phyloP scores from a whole-genome alignment of 2,113 vertebrate species.

The Riparia riparia region DNA sequence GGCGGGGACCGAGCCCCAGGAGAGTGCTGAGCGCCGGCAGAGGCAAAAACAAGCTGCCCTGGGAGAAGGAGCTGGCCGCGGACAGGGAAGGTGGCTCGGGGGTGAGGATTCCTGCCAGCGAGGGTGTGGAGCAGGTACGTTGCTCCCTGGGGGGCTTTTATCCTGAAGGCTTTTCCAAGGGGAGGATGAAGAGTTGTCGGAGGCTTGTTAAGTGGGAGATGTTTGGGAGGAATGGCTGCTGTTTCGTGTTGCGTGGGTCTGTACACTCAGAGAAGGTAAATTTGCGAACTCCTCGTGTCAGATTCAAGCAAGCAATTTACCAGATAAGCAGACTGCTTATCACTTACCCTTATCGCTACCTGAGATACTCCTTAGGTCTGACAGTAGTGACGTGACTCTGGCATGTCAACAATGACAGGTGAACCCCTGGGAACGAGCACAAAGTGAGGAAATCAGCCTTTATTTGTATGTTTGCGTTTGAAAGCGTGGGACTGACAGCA shows the following conservation, averaged over 20 bases:
- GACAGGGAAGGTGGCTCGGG: conserved; percentile 56
- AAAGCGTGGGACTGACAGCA: accelerated
- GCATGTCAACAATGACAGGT: accelerated
- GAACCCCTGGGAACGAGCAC: background rate
- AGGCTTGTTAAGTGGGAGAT: accelerated
- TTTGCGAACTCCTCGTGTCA: background rate
- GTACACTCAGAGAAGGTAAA: accelerated
- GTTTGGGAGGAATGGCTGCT: accelerated
- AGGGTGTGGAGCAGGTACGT: conserved; percentile 83
- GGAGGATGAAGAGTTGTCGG: accelerated
- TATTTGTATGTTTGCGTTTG: accelerated
- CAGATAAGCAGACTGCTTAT: accelerated
- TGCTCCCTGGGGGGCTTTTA: accelerated
- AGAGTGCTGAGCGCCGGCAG: conserved; percentile 89
- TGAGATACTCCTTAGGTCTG: accelerated
- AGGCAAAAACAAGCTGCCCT: conserved; percentile 91
- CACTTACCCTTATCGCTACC: accelerated
- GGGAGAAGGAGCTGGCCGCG: conserved; percentile 81
- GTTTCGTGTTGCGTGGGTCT: accelerated
- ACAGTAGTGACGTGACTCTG: accelerated
- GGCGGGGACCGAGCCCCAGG: conserved; percentile 68
- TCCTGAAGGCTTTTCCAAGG: accelerated
- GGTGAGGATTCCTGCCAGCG: conserved; percentile 33
- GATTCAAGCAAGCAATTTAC: background rate
- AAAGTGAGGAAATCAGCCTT: background rate